Base-by-base conservation (phyloP, 2,113 vertebrate genomes). In the Riparia riparia region DNA sequence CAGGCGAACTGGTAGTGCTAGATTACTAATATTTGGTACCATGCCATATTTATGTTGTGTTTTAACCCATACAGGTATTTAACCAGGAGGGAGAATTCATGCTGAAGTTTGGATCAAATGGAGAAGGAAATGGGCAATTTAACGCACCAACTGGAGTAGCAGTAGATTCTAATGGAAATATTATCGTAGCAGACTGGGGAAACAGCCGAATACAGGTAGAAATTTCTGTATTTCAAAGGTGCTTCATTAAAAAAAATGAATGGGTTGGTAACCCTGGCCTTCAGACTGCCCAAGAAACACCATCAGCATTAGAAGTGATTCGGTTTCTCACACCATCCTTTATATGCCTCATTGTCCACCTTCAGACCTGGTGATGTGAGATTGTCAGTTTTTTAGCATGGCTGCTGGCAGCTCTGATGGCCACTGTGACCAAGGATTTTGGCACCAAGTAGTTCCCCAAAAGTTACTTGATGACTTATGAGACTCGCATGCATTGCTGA, bases 121-220 rank as follows among this genome's bases (percentile, higher is more conserved):
- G 99, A 51, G 99, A 99, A 97, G 99, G 99, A 51, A 99, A 99
- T 13, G 99, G 99, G 24, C 99, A 99, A 96, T 99, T 99, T 94
- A 99, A 99, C 57, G 99, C 99, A 45, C 99, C 99, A 37, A 99
- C 99, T 2, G 99, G 99, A n/a, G 99, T 99, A 42, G 99, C 99
- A 0, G 99, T 99, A 97, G 99, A 99, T 81, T 97, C 98, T 17
- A 99, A 99, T 22, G 99, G 99, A 57, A 99, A 99, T 98, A 99
- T 99, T 96, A 99, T 99, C 2, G 99, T 99, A 66, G 99, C 99
- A 1, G 99, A 99, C 39, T 99, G 99, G 99, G 99, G 99, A 69
- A 99, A 99, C 98, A 99, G 99, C 97, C 97, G 99, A 89, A 99
- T 99, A 98, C 99, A 99, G 99, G 99, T 99, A 98, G 71, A 57